Base-by-base conservation (phyloP, 2,888 invertebrate genomes). In the Ferrisia virgata region DNA sequence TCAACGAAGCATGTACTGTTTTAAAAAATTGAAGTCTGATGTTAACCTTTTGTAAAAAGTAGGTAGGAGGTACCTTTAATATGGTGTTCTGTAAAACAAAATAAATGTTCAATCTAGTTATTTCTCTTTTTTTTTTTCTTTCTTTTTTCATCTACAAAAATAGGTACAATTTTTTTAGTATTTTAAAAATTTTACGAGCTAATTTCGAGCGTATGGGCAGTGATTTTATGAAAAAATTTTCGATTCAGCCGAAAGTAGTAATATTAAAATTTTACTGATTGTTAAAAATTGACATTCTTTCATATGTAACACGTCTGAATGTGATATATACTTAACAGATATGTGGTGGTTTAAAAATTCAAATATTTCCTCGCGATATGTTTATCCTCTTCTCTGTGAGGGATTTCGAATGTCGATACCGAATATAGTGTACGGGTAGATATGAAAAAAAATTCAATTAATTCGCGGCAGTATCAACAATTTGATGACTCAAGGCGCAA, bases 251-350 rank as follows among this genome's bases (percentile, higher is more conserved):
- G 64, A 64, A 64, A 64, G 5, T 28, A 64, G 18, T 64, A 28
- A 18, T 33, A 76, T n/a, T n/a, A 76, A 72, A 76, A 76, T 36
- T 18, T 76, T 36, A 36, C 36, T 76, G 72, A 76, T 76, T 76
- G 72, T 76, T 36, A 18, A 31, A 31, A 76, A 76, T 76, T 76
- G 72, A 76, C 72, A 33, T 76, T 76, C 72, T 76, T 33, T 76
- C 36, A 36, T 76, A 78, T 33, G 78, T 78, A 47, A 40, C 25
- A 43, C 39, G 28, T 80, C 43, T 28, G 47, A 80, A 31, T 47
- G 15, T 47, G 80, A 18, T 43, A 47, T 80, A 39, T n/a, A 40
- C 28, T n/a, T n/a, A n/a, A 8, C 13, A 80, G 43, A 80, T 43
- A 80, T 22, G 22, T 25, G 13, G 13, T 31, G 8, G n/a, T 1